phyloP scores from a whole-genome alignment of 2,113 vertebrate genomes.

The Plectropomus leopardus region DNA sequence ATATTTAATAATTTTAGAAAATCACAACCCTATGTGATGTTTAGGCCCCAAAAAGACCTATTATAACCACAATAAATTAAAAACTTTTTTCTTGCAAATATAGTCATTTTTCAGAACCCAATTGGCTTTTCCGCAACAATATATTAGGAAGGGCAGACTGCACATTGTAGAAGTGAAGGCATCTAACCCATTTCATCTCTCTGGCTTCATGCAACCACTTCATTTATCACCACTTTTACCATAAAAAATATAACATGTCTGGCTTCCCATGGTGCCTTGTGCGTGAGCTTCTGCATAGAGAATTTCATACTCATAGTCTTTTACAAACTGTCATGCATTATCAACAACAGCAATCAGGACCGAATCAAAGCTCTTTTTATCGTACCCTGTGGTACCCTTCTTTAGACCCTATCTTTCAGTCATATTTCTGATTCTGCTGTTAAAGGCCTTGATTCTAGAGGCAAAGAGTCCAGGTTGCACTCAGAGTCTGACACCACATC shows the following conservation, averaged over 20 bases:
- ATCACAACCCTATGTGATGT: conserved; percentile 4
- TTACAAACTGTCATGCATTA: conserved; percentile 76
- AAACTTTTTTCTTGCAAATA: neutral
- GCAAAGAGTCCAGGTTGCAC: conserved; percentile 88
- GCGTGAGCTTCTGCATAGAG: conserved; percentile 55
- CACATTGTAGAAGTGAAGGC: conserved; percentile 29
- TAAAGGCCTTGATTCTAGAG: conserved; percentile 90
- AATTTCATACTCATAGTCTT: conserved; percentile 44
- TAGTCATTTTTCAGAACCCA: conserved; percentile 9
- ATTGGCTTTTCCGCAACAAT: conserved; percentile 23
- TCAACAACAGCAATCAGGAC: conserved; percentile 84
- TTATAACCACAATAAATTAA: conserved; percentile 25
- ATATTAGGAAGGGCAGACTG: conserved; percentile 31
- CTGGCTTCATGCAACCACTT: conserved; percentile 33
- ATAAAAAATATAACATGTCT: conserved; percentile 34
- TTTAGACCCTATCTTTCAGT: conserved; percentile 77
- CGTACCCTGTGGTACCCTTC: conserved; percentile 44
- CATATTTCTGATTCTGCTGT: conserved; percentile 96
- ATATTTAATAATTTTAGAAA: neutral
- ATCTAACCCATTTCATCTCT: conserved; percentile 43
- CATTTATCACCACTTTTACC: conserved; percentile 23
- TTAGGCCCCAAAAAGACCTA: conserved; percentile 12
- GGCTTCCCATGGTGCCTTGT: conserved; percentile 37
- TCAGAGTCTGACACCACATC: conserved; percentile 88
- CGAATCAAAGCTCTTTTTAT: conserved; percentile 74